phyloP scores from a whole-genome alignment of 2,888 invertebrate genomes.

The Hedya salicella region DNA sequence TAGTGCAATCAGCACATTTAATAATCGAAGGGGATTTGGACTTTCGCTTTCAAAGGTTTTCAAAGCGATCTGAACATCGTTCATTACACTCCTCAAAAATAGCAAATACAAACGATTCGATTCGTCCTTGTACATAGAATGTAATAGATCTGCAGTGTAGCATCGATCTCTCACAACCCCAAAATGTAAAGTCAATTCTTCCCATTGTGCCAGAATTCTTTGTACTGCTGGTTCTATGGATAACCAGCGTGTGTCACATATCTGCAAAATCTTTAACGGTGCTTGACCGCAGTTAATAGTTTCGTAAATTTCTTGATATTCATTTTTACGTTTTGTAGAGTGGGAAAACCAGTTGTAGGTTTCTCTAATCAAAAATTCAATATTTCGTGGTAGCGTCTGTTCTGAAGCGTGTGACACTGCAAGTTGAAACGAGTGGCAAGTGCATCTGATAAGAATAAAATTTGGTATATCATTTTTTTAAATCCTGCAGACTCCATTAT shows the following conservation, averaged over 20 bases:
- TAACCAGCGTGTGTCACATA: no score
- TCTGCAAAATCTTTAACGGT: no score
- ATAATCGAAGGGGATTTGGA: conserved; percentile 34
- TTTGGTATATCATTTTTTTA: conserved; percentile 49
- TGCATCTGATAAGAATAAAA: conserved; percentile 50
- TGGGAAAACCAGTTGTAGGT: conserved; percentile 55
- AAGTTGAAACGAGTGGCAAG: conserved; percentile 53
- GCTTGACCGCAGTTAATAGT: conserved; percentile 37
- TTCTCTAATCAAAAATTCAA: conserved; percentile 55
- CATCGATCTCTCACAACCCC: conserved; percentile 5
- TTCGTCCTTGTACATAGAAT: conserved; percentile 47
- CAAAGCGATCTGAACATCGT: conserved; percentile 43
- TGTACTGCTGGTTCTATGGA: no score
- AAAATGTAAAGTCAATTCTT: no score
- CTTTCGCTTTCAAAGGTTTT: conserved; percentile 45
- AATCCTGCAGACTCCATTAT: conserved; percentile 52
- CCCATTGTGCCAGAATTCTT: no score
- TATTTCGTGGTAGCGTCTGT: conserved; percentile 52
- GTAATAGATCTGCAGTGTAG: conserved; percentile 50
- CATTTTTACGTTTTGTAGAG: conserved; percentile 49
- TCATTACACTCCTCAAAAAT: conserved; percentile 40
- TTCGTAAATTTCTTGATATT: conserved; percentile 50
- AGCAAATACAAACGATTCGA: conserved; percentile 38
- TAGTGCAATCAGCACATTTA: conserved; percentile 34
- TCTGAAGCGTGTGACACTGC: conserved; percentile 53